A percentile compares a stretch with the other conserved stretches of the same genome.
phyloP scores from a whole-genome alignment of 1,140 invertebrate species.

The Lycorma delicatula region DNA sequence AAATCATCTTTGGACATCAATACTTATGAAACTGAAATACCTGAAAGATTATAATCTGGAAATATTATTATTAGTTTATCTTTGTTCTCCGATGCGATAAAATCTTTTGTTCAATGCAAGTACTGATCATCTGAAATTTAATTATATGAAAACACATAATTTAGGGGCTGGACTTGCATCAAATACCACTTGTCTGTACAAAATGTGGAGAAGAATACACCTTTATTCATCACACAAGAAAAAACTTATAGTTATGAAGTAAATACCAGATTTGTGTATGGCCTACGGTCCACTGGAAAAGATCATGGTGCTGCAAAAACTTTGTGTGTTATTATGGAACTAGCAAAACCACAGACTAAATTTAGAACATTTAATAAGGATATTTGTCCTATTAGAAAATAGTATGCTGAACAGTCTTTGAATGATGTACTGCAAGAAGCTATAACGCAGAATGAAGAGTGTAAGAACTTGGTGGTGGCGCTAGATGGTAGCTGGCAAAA shows the following conservation, averaged over 20 bases:
- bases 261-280: slow-evolving; percentile 14
- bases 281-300: slow-evolving; percentile 3
- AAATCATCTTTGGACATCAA: too few species aligned
- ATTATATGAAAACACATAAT: too few species aligned
- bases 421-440: slow-evolving; percentile 6
- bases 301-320: slow-evolving; percentile 6
- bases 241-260: slow-evolving; percentile 12
- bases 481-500: slow-evolving; percentile 19
- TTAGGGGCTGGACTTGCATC: too few species aligned
- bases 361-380: not conserved
- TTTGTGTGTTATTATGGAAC: slow-evolving; percentile 7
- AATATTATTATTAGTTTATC: too few species aligned
- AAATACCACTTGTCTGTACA: too few species aligned
- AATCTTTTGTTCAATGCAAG: too few species aligned
- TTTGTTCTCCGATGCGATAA: too few species aligned
- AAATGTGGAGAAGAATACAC: too few species aligned
- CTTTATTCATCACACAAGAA: too few species aligned
- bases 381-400: not conserved
- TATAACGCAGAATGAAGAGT: slow-evolving; percentile 8
- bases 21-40: too few species aligned
- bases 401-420: not conserved
- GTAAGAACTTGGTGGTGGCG: slow-evolving; percentile 12
- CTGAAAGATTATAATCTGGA: too few species aligned
- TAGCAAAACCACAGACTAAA: not conserved
- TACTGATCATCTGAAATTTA: too few species aligned